Evolutionary conservation across 2,888 invertebrate genomes (phyloP), one percentile per base, ranked within the genome.

Genomic region (Taphrorychus bicolor): DNA sequence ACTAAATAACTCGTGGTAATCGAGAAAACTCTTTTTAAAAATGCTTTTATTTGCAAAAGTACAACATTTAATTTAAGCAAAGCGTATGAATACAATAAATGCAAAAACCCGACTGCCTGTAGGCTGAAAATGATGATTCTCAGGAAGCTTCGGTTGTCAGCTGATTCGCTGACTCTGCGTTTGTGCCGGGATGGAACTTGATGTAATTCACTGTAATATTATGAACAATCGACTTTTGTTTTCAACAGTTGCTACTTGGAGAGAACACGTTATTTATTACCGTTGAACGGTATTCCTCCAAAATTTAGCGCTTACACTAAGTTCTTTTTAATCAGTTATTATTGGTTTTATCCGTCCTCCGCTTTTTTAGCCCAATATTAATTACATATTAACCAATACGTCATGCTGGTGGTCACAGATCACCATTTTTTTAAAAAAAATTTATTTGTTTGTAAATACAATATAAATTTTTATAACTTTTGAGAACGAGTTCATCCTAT

Each of bases 401-500:
- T 41, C 59, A 41, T 63, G 56, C 22, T 56, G 59, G 59, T 69
- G 64, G 41, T 69, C 68, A 59, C 48, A 14, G 62, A 54, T 63
- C n/a, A n/a, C 59, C 61, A 51, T 21, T 51, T 62, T 59, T 61
- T 65, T n/a, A n/a, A 52, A 40, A 61, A 18, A 19, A 21, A 66
- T 66, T 40, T 63, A 63, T 70, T 70, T 67, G 53, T 70, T 70
- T 70, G 70, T 70, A 70, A 64, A 70, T 70, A 70, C 70, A 64
- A 69, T 65, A 68, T 61, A 66, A 51, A 21, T 66, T 70, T 70
- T 69, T 70, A 70, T 69, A 70, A 66, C 69, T 69, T 70, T 69
- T 69, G 59, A 70, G 61, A 70, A 69, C 64, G 49, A 70, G 66
- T 66, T 69, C 65, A 61, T 69, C 65, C 66, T 66, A 19, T 19